Evolutionary conservation across 1,140 invertebrate species (phyloP), one percentile per base, ranked within the genome.

Genomic region (Eueides isabella): DNA sequence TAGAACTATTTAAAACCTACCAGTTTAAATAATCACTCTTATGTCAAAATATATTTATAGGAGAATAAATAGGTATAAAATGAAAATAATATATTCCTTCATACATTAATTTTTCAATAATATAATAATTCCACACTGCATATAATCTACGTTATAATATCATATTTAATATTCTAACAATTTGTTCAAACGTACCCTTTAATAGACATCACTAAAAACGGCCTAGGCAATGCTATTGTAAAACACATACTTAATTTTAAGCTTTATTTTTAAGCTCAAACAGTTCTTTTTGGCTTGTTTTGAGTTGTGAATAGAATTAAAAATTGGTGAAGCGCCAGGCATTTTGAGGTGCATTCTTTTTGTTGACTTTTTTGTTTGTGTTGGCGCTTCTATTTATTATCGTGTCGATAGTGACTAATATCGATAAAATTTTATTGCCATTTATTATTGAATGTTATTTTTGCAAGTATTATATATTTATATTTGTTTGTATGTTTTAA

Each of bases 261-360:
- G 62, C 71, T 44, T 74, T 74, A 55, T 26, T 29, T 0, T 0
- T 2, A 0, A n/a, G 0, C 0, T 0, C 0, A 48, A 76, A 79
- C 71, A 62, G 64, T 55, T 7, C 11, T 68, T 30, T 67, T 71
- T 76, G 6, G 1, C 16, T 74, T 48, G 38, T 1, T 2, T 30
- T 48, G 2, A 9, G 11, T 64, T 35, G 26, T 70, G 67, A 67
- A 80, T 81, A 79, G 75, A 71, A 77, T 77, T 78, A 72, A 85
- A 79, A 80, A 73, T 84, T 71, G 67, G 67, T 71, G 71, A 75
- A 77, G 79, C 80, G 83, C 79, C 80, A 81, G 70, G 80, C 82
- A 81, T 79, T 77, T 79, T 76, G 74, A 74, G 68, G 77, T 80
- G 81, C 82, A 84, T 86, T 83, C 84, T 85, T 82, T 79, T 77